A percentile compares a stretch with the other conserved stretches of the same genome.
phyloP scores from a whole-genome alignment of 2,797 vertebrate genomes.

The Lagocephalus sceleratus region DNA sequence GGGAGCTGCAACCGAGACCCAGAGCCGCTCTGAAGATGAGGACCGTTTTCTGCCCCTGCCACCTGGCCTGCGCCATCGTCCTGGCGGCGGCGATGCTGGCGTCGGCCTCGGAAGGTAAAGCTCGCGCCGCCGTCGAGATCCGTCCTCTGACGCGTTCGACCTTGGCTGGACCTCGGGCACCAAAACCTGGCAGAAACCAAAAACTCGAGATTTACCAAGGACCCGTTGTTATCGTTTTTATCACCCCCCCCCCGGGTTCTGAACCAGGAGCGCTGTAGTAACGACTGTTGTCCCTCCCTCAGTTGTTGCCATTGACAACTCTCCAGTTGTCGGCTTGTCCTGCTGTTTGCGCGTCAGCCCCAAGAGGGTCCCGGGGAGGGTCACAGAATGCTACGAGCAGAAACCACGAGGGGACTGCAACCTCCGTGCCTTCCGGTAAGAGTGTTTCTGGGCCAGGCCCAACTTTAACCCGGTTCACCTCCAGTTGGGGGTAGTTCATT shows the following conservation, averaged over 20 bases:
- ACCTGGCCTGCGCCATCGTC: constrained; percentile 28
- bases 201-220: background rate
- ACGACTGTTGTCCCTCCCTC: background rate
- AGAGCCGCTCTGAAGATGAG: constrained; percentile 30
- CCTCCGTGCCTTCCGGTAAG: constrained; percentile 41
- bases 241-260: too few species aligned
- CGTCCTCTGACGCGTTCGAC: background rate
- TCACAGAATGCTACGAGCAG: constrained; percentile 42
- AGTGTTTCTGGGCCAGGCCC: background rate
- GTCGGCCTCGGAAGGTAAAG: constrained; percentile 26
- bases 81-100: constrained; percentile 24
- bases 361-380: fast-evolving
- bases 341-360: background rate
- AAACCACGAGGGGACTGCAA: constrained; percentile 16
- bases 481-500: background rate
- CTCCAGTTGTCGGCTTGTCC: fast-evolving
- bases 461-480: background rate
- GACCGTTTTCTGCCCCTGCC: constrained; percentile 1
- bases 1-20: background rate
- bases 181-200: too few species aligned
- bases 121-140: too few species aligned
- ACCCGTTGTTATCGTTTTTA: too few species aligned
- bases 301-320: constrained; percentile 1
- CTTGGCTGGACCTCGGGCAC: too few species aligned
- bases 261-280: too few species aligned